Percentiles rank a stretch among this genome's conserved stretches.
Evolutionary conservation across 2,113 vertebrate genomes (phyloP).

Genomic region (Micronycteris hirsuta): DNA sequence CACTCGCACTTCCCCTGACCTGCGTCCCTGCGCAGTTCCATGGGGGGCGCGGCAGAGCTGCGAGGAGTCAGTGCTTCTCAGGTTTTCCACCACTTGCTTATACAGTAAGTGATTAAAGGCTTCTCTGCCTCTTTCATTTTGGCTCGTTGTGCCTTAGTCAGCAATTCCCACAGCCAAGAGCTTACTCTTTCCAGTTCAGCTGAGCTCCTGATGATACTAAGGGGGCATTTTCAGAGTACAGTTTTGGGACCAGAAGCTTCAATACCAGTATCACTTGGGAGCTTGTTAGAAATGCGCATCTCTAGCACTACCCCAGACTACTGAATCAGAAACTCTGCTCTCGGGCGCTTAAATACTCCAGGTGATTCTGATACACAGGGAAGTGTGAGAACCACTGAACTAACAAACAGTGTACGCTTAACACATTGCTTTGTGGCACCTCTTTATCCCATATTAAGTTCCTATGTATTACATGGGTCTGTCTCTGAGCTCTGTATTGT

Average conservation of each 20-base stretch:
- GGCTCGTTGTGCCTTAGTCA: background rate
- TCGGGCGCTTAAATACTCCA: background rate
- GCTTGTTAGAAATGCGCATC: background rate
- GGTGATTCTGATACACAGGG: background rate
- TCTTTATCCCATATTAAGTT: background rate
- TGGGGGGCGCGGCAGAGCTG: too few species aligned
- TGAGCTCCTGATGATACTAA: background rate
- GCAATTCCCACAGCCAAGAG: background rate
- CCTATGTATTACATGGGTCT: background rate
- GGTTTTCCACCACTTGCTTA: background rate
- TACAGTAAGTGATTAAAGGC: background rate
- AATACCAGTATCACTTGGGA: background rate
- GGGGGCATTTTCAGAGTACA: background rate
- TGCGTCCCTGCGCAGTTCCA: background rate
- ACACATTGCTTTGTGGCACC: background rate
- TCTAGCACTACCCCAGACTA: background rate
- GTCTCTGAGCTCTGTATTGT: background rate
- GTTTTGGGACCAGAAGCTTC: background rate
- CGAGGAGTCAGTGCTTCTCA: background rate
- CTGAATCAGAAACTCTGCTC: background rate
- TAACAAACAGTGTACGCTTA: background rate
- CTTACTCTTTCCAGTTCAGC: background rate
- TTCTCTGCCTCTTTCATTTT: background rate
- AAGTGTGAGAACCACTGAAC: background rate
- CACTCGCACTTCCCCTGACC: background rate